phyloP scores from a whole-genome alignment of 2,113 vertebrate species.

The Miniopterus natalensis region DNA sequence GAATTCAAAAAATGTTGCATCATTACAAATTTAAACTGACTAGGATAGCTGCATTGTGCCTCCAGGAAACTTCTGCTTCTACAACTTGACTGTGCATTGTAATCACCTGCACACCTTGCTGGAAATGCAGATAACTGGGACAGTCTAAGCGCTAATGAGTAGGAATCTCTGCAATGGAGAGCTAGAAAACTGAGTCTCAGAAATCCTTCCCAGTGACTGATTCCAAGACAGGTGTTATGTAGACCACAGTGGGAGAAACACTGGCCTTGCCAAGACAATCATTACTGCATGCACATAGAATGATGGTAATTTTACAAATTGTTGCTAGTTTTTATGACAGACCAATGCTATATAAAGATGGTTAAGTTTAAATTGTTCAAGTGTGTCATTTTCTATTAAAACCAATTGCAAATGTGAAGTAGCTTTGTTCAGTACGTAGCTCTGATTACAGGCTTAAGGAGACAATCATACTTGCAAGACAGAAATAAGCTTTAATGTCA shows the following conservation, averaged over 20 bases:
- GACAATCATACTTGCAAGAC: background rate
- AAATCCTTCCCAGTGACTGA: background rate
- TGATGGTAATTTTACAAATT: background rate
- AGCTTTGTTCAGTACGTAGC: background rate
- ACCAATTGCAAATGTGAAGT: background rate
- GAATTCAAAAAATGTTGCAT: background rate
- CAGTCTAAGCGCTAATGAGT: background rate
- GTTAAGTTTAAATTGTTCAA: background rate
- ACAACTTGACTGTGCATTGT: background rate
- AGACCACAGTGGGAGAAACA: background rate
- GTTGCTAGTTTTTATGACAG: background rate
- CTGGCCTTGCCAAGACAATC: background rate
- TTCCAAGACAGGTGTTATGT: background rate
- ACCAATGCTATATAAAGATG: background rate
- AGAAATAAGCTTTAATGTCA: background rate
- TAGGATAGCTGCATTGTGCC: background rate
- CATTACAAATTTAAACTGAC: background rate
- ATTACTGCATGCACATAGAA: background rate
- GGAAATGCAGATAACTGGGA: background rate
- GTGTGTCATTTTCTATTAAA: conserved; percentile 26
- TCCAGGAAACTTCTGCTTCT: background rate
- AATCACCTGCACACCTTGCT: background rate
- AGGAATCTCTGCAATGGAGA: background rate
- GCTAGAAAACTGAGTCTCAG: background rate
- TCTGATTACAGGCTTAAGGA: background rate